Evolutionary conservation across 2,888 invertebrate species (phyloP).

Genomic region (Dioctria rufipes): DNA sequence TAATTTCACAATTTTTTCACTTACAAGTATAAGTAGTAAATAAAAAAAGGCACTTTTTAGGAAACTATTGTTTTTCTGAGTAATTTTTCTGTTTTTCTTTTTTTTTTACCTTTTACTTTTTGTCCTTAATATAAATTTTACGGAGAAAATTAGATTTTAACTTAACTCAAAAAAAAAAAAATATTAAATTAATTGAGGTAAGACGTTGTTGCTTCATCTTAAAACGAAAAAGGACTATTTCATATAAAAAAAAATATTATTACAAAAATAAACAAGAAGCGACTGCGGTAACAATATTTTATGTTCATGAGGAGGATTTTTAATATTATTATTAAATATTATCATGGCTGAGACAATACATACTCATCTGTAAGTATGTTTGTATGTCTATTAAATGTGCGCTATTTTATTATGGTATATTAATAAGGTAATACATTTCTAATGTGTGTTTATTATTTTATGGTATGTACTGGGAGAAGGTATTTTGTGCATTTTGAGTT

Average conservation of each 20-base stretch:
- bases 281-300: conserved; percentile 57
- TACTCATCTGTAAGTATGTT: not conserved
- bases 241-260: conserved; percentile 13
- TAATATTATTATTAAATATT: conserved; percentile 10
- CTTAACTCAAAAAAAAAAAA: conserved; percentile 18
- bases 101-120: conserved; percentile 3
- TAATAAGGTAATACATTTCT: no score
- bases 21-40: conserved; percentile 30
- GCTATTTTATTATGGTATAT: not conserved
- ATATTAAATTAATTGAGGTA: conserved; percentile 56
- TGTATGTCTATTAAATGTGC: not conserved
- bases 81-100: conserved; percentile 34
- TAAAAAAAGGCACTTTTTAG: conserved; percentile 57
- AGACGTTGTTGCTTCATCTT: conserved; percentile 57
- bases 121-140: conserved; percentile 16
- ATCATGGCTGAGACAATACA: conserved; percentile 12
- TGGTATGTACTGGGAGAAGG: conserved; percentile 21
- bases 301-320: conserved; percentile 24
- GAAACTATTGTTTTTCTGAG: conserved; percentile 57
- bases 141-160: conserved; percentile 3
- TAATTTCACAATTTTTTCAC: conserved; percentile 37
- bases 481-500: conserved; percentile 29
- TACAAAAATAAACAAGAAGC: conserved; percentile 45
- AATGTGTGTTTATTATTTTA: not conserved
- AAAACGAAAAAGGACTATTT: conserved; percentile 50